phyloP scores from a whole-genome alignment of 2,888 invertebrate genomes.

The Seira musarum region DNA sequence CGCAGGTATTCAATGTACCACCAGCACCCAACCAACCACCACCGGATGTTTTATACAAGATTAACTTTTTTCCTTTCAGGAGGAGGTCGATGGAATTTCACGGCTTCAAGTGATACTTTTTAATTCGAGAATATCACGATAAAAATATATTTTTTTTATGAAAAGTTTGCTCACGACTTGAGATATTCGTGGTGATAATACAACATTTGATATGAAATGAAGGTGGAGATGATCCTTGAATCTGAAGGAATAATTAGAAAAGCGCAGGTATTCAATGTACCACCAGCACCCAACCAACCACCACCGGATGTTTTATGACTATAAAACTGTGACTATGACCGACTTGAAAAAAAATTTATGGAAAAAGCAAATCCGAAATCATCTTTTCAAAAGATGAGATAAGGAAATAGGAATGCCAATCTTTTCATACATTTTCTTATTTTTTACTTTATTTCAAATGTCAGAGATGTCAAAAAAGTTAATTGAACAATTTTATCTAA shows the following conservation, averaged over 20 bases:
- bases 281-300: neutral
- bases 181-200: too few species aligned
- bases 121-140: constrained; percentile 39
- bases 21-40: neutral
- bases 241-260: constrained; percentile 16
- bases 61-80: constrained; percentile 29
- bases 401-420: constrained; percentile 23
- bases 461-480: constrained; percentile 33
- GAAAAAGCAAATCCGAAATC: too few species aligned
- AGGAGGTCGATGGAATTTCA: constrained; percentile 37
- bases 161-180: constrained; percentile 5
- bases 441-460: constrained; percentile 25
- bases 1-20: constrained; percentile 1
- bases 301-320: constrained; percentile 32
- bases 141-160: constrained; percentile 5
- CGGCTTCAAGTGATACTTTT: constrained; percentile 39
- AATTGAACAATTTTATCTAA: constrained; percentile 16
- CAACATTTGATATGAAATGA: too few species aligned
- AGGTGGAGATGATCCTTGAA: neutral
- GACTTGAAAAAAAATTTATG: too few species aligned
- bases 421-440: neutral
- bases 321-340: too few species aligned
- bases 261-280: constrained; percentile 13
- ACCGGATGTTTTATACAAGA: constrained; percentile 39
- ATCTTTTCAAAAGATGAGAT: too few species aligned